A percentile compares a stretch with the other conserved stretches of the same genome.
These are phyloP conservation scores for Haplochromis vanheusdeni DNA, from an alignment of 2,113 vertebrate species.

Conservation along the genomic window DNA sequence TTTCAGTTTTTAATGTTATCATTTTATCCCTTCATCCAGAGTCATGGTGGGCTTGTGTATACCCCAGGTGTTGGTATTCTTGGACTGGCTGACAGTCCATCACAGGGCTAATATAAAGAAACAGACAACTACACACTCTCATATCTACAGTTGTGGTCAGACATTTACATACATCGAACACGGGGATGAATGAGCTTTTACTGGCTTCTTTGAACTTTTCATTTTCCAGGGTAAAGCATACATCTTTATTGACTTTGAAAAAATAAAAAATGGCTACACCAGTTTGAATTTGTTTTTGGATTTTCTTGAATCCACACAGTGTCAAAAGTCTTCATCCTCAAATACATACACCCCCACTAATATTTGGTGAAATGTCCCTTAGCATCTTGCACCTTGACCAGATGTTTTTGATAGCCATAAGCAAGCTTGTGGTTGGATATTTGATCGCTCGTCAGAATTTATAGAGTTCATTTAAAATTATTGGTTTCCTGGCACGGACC, in stretches of 20 bases:
- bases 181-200: background rate
- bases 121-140: background rate
- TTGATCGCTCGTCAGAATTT: background rate
- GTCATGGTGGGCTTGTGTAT: background rate
- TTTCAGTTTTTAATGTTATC: background rate
- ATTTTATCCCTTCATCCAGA: background rate
- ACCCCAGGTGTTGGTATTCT: background rate
- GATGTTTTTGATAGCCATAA: background rate
- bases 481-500: background rate
- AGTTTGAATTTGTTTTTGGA: background rate
- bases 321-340: background rate
- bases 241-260: background rate
- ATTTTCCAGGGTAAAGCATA: background rate
- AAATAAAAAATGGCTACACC: background rate
- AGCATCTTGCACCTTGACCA: background rate
- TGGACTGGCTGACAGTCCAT: background rate
- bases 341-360: background rate
- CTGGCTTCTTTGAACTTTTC: background rate
- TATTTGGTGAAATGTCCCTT: background rate
- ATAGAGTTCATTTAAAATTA: background rate
- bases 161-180: background rate
- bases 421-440: background rate
- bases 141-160: background rate
- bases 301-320: background rate
- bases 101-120: background rate